Evolutionary conservation across 2,797 vertebrate genomes (phyloP).

Genomic region (Rallus crepitans): DNA sequence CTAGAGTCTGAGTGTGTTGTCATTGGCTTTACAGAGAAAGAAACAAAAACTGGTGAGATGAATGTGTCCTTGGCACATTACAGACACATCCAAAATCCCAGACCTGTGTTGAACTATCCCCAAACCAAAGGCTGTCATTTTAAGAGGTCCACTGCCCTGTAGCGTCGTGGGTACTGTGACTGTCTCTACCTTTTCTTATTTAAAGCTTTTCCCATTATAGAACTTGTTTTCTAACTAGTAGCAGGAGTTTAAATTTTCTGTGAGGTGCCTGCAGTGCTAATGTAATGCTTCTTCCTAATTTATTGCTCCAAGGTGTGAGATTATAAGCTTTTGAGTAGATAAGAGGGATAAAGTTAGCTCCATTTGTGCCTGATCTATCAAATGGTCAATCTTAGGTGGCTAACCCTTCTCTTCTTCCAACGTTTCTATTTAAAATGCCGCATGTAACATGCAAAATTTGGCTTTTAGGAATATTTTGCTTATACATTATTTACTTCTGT

Average conservation of each 20-base stretch:
- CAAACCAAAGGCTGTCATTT: background rate
- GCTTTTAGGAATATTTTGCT: slow-evolving; percentile 45
- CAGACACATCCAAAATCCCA: background rate
- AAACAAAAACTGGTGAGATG: background rate
- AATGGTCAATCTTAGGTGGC: background rate
- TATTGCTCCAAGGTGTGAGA: slow-evolving; percentile 44
- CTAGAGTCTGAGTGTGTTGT: background rate
- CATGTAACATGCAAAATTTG: background rate
- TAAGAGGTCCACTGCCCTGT: background rate
- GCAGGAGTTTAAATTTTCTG: background rate
- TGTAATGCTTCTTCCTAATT: slow-evolving; percentile 29
- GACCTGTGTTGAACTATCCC: background rate
- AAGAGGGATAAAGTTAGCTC: slow-evolving; percentile 58
- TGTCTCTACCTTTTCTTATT: background rate
- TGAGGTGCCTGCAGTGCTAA: background rate
- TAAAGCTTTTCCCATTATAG: background rate
- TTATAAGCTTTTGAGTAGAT: slow-evolving; percentile 62
- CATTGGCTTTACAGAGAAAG: background rate
- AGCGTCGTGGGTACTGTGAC: background rate
- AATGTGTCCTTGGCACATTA: background rate
- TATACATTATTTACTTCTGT: slow-evolving; percentile 34
- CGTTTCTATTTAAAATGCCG: background rate
- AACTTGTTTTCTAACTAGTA: background rate
- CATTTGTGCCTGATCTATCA: slow-evolving; percentile 57
- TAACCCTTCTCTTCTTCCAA: background rate